phyloP scores from a whole-genome alignment of 2,797 vertebrate genomes.

The Nyctalus aviator region DNA sequence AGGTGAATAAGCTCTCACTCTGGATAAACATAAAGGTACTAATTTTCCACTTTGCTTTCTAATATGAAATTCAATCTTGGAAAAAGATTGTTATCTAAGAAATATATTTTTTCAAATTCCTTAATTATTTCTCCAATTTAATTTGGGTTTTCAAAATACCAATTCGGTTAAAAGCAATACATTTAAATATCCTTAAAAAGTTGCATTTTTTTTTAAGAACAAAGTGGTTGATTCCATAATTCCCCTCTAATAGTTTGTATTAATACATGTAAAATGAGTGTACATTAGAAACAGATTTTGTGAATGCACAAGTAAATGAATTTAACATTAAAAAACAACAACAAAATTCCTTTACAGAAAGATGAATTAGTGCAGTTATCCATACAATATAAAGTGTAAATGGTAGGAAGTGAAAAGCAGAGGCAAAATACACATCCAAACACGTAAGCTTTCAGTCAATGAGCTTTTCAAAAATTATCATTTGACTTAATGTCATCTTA shows the following conservation, averaged over 20 bases:
- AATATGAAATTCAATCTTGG: background rate
- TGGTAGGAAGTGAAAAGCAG: background rate
- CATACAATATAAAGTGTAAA: background rate
- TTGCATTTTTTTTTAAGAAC: conserved; percentile 20
- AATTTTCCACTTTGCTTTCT: conserved; percentile 20
- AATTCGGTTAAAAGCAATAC: background rate
- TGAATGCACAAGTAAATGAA: background rate
- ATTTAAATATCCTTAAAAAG: background rate
- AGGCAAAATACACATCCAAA: background rate
- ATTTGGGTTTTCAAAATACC: background rate
- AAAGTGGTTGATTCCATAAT: background rate
- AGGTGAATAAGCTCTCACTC: background rate
- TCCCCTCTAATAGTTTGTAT: background rate
- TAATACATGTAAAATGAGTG: background rate
- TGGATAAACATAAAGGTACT: background rate
- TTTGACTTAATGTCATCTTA: background rate
- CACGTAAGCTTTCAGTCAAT: background rate
- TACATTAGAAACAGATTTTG: background rate
- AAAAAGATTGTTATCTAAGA: background rate
- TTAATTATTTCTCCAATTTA: conserved; percentile 20
- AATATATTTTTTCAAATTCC: conserved; percentile 1
- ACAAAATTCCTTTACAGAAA: background rate
- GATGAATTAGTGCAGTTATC: background rate
- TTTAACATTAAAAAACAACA: background rate
- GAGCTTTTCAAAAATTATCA: background rate